Base-by-base conservation (phyloP, 2,888 invertebrate species). In the Phortica magna region DNA sequence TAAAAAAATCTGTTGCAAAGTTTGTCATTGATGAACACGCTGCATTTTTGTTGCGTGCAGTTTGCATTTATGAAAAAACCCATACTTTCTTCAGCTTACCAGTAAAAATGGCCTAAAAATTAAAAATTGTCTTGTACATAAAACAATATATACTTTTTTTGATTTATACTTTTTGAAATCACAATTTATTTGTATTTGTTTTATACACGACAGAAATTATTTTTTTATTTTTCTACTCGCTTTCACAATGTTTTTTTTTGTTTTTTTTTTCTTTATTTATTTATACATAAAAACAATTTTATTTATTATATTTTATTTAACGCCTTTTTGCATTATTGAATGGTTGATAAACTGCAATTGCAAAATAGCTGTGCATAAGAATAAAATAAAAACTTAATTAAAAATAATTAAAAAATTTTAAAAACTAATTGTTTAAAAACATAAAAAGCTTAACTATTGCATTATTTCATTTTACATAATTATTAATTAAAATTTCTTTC, bases 161-260 rank as follows among this genome's bases (percentile, higher is more conserved):
- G 14, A 14, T 61, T 61, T 61, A 22, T 61, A 10, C 14, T 75
- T 68, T 43, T 76, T 78, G 55, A 78, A 74, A 78, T 78, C 78
- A 78, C 78, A 78, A 73, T 78, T 78, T 76, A 78, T 78, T 78
- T 78, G 41, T 75, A 57, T 68, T 73, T 59, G 19, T 41, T 59
- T 55, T 71, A 71, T 55, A 71, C 65, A 65, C 74, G 67, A 67
- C 74, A 74, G 61, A 74, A 31, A 74, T 31, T 61, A 22, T 73
- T 59, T 41, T 7, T 9, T 41, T 41, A 12, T 19, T 64, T 64
- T 31, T 17, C 12, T 42, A 2, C 43, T 68, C 42, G 42, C 68
- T 41, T 43, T 68, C 14, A 42, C 53, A 53, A 39, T 64, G 17
- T 55, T 57, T 43, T 61, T n/a, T 19, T 61, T 57, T 57, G 57